These are phyloP conservation scores for Dryobotodes eremita DNA, from an alignment of 2,888 invertebrate genomes.

Conservation along the genomic window DNA sequence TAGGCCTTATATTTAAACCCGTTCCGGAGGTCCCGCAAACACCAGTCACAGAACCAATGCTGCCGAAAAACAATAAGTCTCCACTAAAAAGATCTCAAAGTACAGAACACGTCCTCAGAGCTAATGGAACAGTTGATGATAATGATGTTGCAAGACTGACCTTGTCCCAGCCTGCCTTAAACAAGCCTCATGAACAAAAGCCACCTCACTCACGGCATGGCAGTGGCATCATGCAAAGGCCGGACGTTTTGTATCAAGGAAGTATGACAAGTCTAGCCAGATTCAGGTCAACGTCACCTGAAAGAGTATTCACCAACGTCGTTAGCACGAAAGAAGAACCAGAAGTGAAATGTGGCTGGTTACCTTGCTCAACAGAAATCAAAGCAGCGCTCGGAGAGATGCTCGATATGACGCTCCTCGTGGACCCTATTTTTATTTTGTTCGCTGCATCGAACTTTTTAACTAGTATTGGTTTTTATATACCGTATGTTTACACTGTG, in stretches of 20 bases:
- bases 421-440: constrained; percentile 96
- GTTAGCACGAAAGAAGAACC: constrained; percentile 81
- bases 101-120: constrained; percentile 88
- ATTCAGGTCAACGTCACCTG: constrained; percentile 88
- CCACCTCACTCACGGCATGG: constrained; percentile 86
- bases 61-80: constrained; percentile 81
- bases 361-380: constrained; percentile 93
- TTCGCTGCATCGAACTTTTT: constrained; percentile 98
- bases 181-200: constrained; percentile 86
- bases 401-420: constrained; percentile 96
- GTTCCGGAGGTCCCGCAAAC: constrained; percentile 87
- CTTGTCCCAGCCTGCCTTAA: constrained; percentile 93
- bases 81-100: constrained; percentile 91
- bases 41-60: constrained; percentile 84
- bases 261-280: constrained; percentile 91
- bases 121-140: constrained; percentile 84
- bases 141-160: constrained; percentile 90
- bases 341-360: constrained; percentile 89
- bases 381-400: constrained; percentile 94
- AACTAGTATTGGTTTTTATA: constrained; percentile 98
- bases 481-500: constrained; percentile 97
- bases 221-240: constrained; percentile 95
- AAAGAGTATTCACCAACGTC: constrained; percentile 75
- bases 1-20: constrained; percentile 97
- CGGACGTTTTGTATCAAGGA: constrained; percentile 97